A percentile compares a stretch with the other conserved stretches of the same genome.
Evolutionary conservation across 2,113 vertebrate species (phyloP).

Genomic region (Bufo bufo): DNA sequence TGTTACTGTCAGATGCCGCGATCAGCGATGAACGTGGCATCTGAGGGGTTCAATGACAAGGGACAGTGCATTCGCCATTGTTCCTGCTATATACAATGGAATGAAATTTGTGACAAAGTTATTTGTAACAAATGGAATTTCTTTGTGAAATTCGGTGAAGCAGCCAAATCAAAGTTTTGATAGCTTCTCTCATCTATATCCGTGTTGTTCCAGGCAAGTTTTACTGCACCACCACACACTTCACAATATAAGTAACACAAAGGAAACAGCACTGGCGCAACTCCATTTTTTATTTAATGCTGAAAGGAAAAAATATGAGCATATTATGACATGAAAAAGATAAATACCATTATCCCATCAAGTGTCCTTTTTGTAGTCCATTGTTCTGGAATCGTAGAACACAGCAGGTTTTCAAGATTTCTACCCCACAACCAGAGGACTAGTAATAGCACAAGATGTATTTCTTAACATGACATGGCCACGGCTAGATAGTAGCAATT

Average conservation of each 20-base stretch:
- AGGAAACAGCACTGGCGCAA: slow-evolving; percentile 5
- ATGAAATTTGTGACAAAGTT: too few species aligned
- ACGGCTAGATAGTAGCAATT: neutral
- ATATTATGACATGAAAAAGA: slow-evolving; percentile 52
- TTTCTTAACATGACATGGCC: neutral
- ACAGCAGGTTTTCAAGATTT: slow-evolving; percentile 11
- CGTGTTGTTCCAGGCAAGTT: neutral
- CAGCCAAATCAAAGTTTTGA: too few species aligned
- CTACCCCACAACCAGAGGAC: neutral
- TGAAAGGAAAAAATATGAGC: slow-evolving; percentile 50
- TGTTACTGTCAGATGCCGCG: too few species aligned
- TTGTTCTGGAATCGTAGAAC: slow-evolving; percentile 16
- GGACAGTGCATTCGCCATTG: too few species aligned
- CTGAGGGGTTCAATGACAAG: too few species aligned
- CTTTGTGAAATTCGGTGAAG: too few species aligned
- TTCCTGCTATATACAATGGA: too few species aligned
- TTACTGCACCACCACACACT: neutral
- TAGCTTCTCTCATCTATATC: too few species aligned
- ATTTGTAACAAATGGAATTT: too few species aligned
- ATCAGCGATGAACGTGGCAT: too few species aligned
- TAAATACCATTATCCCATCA: slow-evolving; percentile 30
- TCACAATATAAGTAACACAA: neutral
- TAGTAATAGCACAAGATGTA: neutral
- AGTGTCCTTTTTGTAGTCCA: neutral
- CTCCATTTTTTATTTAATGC: slow-evolving; percentile 54